Percentiles rank a stretch among this genome's conserved stretches.
phyloP scores from a whole-genome alignment of 2,888 invertebrate genomes.

The Diogma glabrata region DNA sequence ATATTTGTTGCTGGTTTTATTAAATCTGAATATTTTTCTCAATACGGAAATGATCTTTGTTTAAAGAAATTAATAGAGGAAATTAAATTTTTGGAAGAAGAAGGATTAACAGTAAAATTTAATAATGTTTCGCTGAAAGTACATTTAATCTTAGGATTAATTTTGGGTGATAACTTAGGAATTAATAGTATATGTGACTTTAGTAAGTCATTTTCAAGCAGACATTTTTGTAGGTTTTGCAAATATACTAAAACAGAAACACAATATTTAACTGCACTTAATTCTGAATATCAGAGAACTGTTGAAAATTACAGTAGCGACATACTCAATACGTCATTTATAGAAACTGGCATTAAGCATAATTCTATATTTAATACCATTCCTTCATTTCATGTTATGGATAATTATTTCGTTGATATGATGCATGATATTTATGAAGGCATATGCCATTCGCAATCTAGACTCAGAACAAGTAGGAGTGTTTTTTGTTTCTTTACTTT shows the following conservation, averaged over 20 bases:
- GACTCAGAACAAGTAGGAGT: too few relatives aligned
- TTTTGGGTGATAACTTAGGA: not conserved
- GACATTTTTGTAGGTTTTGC: too few relatives aligned
- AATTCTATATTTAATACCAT: too few relatives aligned
- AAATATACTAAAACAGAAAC: too few relatives aligned
- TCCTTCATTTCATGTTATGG: too few relatives aligned
- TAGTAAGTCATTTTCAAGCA: too few relatives aligned
- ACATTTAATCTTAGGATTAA: not conserved
- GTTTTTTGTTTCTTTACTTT: too few relatives aligned
- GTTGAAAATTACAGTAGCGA: constrained; percentile 16
- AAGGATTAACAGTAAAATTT: not conserved
- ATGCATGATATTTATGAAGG: constrained; percentile 23
- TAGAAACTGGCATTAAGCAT: constrained; percentile 19
- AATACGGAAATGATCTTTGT: not conserved
- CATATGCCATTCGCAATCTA: too few relatives aligned
- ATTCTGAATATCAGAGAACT: constrained; percentile 15
- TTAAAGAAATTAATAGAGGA: not conserved
- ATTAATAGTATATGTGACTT: constrained; percentile 12
- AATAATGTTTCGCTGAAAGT: not conserved
- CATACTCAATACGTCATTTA: constrained; percentile 15
- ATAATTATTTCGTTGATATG: too few relatives aligned
- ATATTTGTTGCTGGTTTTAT: not conserved
- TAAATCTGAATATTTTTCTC: not conserved
- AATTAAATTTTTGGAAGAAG: not conserved
- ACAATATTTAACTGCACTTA: too few relatives aligned